Conservation (phyloP, 2,113 vertebrate species). For the Clarias magur region DNA sequence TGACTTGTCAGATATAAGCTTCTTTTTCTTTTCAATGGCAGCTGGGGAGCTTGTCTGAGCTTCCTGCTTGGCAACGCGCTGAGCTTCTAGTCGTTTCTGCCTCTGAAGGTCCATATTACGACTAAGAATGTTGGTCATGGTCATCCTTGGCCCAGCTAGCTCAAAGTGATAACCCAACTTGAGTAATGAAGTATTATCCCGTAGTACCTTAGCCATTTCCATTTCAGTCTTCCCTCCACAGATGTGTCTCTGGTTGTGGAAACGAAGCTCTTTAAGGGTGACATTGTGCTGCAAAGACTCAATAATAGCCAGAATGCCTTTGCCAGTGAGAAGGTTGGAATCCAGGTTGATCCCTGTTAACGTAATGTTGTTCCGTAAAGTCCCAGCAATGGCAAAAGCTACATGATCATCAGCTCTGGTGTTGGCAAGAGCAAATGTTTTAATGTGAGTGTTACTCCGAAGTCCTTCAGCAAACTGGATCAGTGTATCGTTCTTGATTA, state of each 20-base stretch:
- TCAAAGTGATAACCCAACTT: conserved; percentile 88
- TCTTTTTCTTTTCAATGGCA: conserved; percentile 26
- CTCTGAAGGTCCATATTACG: conserved; percentile 86
- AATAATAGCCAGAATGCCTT: conserved; percentile 84
- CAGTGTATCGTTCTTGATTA: conserved; percentile 79
- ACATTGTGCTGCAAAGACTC: conserved; percentile 81
- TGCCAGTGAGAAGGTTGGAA: conserved; percentile 84
- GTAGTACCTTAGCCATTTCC: conserved; percentile 83
- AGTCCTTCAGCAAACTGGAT: conserved; percentile 82
- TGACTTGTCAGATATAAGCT: background rate
- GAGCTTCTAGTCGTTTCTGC: conserved; percentile 77
- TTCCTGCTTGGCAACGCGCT: conserved; percentile 42
- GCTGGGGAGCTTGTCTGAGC: background rate
- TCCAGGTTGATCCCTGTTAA: conserved; percentile 84
- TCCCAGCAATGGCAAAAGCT: conserved; percentile 80
- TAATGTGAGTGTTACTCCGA: conserved; percentile 79
- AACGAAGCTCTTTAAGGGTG: conserved; percentile 79
- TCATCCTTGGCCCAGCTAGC: conserved; percentile 84
- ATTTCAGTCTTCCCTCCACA: conserved; percentile 86
- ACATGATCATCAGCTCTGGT: conserved; percentile 83
- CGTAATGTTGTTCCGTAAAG: conserved; percentile 79
- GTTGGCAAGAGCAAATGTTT: conserved; percentile 80
- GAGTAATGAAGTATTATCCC: conserved; percentile 80
- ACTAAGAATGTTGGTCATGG: conserved; percentile 83
- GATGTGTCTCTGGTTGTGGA: conserved; percentile 89